A percentile compares a stretch with the other conserved stretches of the same genome.
Evolutionary conservation across 2,113 vertebrate species (phyloP).

Genomic region (Chloroceryle aenea): DNA sequence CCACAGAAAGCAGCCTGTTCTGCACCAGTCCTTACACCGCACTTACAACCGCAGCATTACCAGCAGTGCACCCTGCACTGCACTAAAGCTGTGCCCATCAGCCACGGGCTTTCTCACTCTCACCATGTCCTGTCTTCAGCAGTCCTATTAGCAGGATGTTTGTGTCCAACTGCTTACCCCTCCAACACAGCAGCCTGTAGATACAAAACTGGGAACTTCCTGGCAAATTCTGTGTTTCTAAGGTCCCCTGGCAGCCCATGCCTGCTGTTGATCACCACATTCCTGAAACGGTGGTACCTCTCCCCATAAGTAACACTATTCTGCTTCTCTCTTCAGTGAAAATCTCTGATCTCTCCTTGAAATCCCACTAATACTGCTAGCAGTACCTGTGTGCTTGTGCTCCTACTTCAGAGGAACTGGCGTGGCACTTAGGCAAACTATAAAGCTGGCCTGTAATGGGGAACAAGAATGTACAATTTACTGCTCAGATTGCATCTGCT

Average conservation of each 20-base stretch:
- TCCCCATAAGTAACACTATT: accelerated
- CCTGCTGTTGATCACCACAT: not conserved
- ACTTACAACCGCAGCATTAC: not conserved
- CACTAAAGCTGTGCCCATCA: accelerated
- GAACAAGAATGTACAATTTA: not conserved
- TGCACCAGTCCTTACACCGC: not conserved
- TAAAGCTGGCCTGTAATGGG: not conserved
- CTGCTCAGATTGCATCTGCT: not conserved
- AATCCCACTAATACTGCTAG: not conserved
- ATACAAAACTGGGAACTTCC: not conserved
- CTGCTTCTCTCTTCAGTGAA: not conserved
- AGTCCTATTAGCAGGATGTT: not conserved
- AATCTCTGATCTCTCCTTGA: accelerated
- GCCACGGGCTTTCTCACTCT: not conserved
- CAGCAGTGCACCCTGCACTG: accelerated
- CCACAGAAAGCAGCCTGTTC: not conserved
- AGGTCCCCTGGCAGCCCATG: not conserved
- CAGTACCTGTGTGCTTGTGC: not conserved
- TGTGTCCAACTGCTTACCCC: not conserved
- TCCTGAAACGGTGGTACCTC: not conserved
- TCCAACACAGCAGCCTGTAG: not conserved
- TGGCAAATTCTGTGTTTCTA: not conserved
- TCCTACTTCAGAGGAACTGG: not conserved
- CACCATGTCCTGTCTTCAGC: accelerated
- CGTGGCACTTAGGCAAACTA: not conserved